phyloP scores from a whole-genome alignment of 2,797 vertebrate species.

The Mareca strepera region DNA sequence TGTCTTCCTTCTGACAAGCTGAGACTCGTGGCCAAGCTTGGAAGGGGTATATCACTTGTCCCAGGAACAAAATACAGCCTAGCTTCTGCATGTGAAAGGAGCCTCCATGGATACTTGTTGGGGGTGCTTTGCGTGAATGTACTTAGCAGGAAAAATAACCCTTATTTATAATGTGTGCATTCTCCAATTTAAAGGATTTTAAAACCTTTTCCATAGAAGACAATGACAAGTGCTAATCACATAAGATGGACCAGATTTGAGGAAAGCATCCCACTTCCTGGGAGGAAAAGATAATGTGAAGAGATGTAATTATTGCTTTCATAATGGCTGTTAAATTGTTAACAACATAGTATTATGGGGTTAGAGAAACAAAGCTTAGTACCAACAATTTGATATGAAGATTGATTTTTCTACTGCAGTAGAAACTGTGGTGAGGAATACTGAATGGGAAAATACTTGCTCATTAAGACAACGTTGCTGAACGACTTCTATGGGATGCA shows the following conservation, averaged over 20 bases:
- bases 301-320: no score
- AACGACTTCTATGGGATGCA: fast-evolving
- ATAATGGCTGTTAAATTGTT: no score
- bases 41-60: not conserved
- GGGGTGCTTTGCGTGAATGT: not conserved
- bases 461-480: not conserved
- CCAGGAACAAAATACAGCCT: not conserved
- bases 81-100: not conserved
- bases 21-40: not conserved
- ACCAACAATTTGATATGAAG: not conserved
- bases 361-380: not conserved
- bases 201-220: not conserved
- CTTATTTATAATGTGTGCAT: not conserved
- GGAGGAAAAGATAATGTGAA: no score
- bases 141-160: not conserved
- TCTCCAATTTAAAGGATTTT: not conserved
- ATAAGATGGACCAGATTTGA: not conserved
- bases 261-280: not conserved
- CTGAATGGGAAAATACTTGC: not conserved
- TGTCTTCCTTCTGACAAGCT: not conserved
- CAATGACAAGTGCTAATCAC: not conserved
- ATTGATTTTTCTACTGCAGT: not conserved
- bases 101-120: not conserved
- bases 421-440: not conserved
- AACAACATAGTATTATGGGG: not conserved